Conservation (phyloP, 1,140 invertebrate species). For the Octopus sinensis region DNA sequence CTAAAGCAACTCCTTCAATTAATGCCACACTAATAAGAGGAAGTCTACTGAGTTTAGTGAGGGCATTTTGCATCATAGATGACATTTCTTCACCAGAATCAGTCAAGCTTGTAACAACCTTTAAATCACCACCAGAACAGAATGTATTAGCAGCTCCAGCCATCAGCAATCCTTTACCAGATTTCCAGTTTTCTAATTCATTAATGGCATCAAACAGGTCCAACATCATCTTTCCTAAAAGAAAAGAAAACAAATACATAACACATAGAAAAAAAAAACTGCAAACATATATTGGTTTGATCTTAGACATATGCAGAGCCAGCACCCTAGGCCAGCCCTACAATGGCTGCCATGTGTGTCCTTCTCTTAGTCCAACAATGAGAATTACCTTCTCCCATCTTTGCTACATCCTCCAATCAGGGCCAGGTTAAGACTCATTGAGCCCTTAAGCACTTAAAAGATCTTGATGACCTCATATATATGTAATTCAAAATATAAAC, state of each 20-base stretch:
- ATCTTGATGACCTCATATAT: too few species aligned
- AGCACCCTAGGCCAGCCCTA: too few species aligned
- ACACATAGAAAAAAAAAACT: background rate
- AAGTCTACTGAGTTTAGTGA: constrained; percentile 58
- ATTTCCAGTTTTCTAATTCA: constrained; percentile 56
- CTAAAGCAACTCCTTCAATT: constrained; percentile 62
- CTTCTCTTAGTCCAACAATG: too few species aligned
- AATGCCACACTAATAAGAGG: constrained; percentile 62
- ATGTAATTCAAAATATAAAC: too few species aligned
- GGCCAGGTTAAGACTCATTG: too few species aligned
- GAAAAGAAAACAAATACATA: constrained; percentile 18
- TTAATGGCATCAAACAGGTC: constrained; percentile 59
- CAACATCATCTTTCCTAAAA: constrained; percentile 66
- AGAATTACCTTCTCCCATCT: too few species aligned
- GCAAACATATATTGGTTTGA: background rate
- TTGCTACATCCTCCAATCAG: too few species aligned
- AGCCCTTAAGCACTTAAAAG: too few species aligned
- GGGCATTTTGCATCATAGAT: constrained; percentile 60
- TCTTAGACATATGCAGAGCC: too few species aligned
- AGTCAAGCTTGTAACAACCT: constrained; percentile 51
- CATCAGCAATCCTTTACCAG: constrained; percentile 64
- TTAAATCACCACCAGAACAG: constrained; percentile 65
- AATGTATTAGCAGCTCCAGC: constrained; percentile 60
- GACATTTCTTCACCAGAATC: constrained; percentile 59
- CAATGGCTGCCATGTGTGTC: too few species aligned